These are phyloP conservation scores for Aegotheles bennettii DNA, from an alignment of 2,113 vertebrate species.

Conservation along the genomic window DNA sequence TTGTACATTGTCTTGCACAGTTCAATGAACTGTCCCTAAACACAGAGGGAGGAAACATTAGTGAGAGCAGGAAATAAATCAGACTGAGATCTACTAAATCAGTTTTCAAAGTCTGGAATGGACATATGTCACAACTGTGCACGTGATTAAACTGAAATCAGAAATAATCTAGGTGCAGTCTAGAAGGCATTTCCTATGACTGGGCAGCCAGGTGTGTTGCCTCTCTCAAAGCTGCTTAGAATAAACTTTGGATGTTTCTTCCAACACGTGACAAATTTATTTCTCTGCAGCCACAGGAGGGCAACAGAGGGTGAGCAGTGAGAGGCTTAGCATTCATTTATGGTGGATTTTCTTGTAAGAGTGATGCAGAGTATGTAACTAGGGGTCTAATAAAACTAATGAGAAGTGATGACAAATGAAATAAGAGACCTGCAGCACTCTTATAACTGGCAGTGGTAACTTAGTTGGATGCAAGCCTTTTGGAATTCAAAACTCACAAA, in stretches of 20 bases:
- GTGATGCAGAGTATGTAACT: accelerated
- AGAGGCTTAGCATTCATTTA: not conserved
- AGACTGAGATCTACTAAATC: not conserved
- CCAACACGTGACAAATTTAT: not conserved
- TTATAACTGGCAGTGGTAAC: not conserved
- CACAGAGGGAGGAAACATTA: not conserved
- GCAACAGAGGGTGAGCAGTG: not conserved
- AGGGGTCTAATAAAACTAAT: not conserved
- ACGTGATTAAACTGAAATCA: not conserved
- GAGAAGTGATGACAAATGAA: not conserved
- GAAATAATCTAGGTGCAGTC: not conserved
- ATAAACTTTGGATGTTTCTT: not conserved
- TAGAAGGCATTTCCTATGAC: not conserved
- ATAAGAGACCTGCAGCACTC: not conserved
- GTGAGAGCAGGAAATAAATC: not conserved
- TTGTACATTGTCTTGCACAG: constrained; percentile 96
- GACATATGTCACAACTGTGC: not conserved
- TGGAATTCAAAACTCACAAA: not conserved
- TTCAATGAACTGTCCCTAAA: constrained; percentile 95
- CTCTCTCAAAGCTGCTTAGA: not conserved
- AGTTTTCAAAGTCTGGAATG: not conserved
- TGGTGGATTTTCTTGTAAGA: not conserved
- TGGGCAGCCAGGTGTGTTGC: not conserved
- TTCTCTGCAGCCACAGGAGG: not conserved
- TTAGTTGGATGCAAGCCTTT: not conserved